Conservation (phyloP, 2,113 vertebrate species). For the Hydropotes inermis region DNA sequence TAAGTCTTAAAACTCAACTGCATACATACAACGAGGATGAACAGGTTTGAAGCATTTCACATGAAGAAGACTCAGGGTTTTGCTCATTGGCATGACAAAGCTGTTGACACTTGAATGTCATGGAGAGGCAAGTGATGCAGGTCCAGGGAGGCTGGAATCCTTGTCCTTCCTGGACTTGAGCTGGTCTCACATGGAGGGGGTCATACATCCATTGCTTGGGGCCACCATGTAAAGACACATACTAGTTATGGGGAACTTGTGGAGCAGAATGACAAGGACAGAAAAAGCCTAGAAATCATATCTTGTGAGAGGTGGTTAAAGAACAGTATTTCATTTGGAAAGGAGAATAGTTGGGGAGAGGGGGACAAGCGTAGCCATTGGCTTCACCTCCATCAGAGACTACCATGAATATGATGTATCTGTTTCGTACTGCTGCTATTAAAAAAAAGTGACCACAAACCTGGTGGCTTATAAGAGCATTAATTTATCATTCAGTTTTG, state of each 20-base stretch:
- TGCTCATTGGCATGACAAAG: background rate
- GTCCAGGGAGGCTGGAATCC: background rate
- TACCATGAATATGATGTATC: background rate
- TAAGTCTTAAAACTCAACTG: background rate
- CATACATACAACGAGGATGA: background rate
- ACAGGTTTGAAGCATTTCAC: background rate
- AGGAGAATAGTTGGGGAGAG: background rate
- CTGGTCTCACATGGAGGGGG: background rate
- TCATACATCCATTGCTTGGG: background rate
- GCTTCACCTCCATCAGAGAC: background rate
- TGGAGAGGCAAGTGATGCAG: background rate
- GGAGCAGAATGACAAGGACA: background rate
- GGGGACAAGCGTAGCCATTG: rapidly evolving
- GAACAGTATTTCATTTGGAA: background rate
- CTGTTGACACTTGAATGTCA: background rate
- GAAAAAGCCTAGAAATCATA: background rate
- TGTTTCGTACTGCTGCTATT: background rate
- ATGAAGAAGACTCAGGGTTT: background rate
- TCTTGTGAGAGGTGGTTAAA: background rate
- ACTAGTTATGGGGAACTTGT: background rate
- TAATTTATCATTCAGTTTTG: background rate
- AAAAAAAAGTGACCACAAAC: background rate
- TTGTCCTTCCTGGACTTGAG: background rate
- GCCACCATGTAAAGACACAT: background rate
- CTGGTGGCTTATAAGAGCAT: background rate